Percentiles rank a stretch among this genome's conserved stretches.
Conservation (phyloP, 2,888 invertebrate species). For the Spisula subtruncata region DNA sequence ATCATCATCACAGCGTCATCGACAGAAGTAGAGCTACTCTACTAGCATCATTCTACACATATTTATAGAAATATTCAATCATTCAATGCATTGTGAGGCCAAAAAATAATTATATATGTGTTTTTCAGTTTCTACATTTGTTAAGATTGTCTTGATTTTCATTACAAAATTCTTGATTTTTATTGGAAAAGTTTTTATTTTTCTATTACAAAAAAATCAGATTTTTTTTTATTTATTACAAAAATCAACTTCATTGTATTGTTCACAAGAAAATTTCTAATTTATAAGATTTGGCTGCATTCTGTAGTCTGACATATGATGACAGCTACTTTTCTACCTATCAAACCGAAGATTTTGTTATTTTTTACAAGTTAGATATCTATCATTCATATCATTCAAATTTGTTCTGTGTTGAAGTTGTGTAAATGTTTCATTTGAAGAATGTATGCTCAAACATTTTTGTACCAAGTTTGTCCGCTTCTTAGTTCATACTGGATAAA, state of each 20-base stretch:
- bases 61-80: background rate
- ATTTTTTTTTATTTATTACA: no score
- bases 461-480: background rate
- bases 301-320: background rate
- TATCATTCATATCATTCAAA: background rate
- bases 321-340: background rate
- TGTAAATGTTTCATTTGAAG: background rate
- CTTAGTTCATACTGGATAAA: background rate
- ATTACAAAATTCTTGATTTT: no score
- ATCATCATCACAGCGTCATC: conserved; percentile 49
- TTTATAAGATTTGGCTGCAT: no score
- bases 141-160: no score
- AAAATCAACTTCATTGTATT: no score
- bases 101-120: background rate
- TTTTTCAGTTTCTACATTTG: background rate
- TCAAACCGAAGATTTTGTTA: background rate
- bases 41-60: background rate
- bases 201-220: no score
- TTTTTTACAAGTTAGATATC: background rate
- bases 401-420: conserved; percentile 13
- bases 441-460: background rate
- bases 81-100: background rate
- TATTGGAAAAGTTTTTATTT: no score
- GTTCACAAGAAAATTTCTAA: no score
- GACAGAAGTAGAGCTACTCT: conserved; percentile 48